A percentile compares a stretch with the other conserved stretches of the same genome.
These are phyloP conservation scores for Marcusenius ussheri DNA, from an alignment of 2,113 vertebrate species.

Conservation along the genomic window DNA sequence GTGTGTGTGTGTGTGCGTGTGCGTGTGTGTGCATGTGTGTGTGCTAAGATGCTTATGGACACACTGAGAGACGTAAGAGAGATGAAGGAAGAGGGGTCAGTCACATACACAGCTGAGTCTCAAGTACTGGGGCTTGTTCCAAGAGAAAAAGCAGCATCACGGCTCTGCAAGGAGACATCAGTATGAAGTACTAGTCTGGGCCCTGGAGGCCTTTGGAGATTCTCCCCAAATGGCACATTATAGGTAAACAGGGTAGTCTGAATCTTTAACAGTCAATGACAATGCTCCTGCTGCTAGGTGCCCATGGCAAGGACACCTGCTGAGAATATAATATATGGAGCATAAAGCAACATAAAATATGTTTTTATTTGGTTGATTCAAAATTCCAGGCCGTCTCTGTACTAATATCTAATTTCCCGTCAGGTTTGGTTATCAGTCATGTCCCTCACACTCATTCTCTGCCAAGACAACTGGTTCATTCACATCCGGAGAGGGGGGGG, in stretches of 20 bases:
- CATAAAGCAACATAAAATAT: neutral
- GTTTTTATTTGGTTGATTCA: neutral
- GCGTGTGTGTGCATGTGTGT: too few species aligned
- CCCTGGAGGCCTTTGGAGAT: neutral
- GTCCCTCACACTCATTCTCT: neutral
- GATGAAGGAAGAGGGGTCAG: neutral
- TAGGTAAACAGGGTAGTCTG: neutral
- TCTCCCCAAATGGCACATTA: neutral
- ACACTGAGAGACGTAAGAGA: neutral
- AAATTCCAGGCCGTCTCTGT: neutral
- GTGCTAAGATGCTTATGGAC: neutral
- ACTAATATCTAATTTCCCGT: neutral
- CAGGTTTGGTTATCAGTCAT: neutral
- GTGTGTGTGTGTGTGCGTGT: neutral
- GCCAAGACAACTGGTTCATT: neutral
- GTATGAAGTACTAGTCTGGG: neutral
- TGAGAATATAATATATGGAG: neutral
- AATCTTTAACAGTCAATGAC: neutral
- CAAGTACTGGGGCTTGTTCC: neutral
- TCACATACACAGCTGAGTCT: neutral
- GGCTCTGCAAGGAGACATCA: slow-evolving; percentile 3
- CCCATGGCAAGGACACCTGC: slow-evolving; percentile 1
- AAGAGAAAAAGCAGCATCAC: neutral
- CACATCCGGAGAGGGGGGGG: neutral
- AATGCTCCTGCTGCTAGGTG: neutral